These are phyloP conservation scores for Heterohyrax brucei DNA, from an alignment of 2,797 vertebrate species.

Conservation along the genomic window DNA sequence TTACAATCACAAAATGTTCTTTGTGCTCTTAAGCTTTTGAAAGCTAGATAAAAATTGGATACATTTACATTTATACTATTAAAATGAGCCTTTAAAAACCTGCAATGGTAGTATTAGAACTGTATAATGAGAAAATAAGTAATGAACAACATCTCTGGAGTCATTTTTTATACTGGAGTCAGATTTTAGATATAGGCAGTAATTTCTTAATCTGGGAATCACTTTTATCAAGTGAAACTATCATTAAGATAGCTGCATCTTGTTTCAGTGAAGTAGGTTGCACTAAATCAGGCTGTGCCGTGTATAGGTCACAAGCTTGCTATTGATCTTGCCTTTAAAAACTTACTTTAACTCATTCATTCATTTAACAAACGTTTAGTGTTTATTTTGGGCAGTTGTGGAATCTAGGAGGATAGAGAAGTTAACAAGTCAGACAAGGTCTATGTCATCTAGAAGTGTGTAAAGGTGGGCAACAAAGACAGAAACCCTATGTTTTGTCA, in stretches of 20 bases:
- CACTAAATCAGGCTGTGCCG: not conserved
- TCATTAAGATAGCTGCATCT: not conserved
- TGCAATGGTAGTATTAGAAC: not conserved
- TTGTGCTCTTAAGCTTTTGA: not conserved
- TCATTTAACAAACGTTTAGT: not conserved
- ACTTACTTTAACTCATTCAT: not conserved
- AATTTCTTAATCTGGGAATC: not conserved
- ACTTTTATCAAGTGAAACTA: slow-evolving; percentile 33
- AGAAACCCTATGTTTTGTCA: not conserved
- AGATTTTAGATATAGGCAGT: not conserved
- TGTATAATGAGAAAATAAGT: slow-evolving; percentile 3
- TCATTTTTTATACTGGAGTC: not conserved
- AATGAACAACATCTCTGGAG: not conserved
- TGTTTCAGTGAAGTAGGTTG: not conserved
- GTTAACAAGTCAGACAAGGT: not conserved
- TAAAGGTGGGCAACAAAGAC: not conserved
- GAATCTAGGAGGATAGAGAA: not conserved
- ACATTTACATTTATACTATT: not conserved
- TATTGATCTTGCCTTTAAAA: not conserved
- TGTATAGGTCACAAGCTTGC: no score
- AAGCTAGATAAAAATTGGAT: not conserved
- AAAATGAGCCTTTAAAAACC: not conserved
- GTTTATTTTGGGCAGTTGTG: slow-evolving; percentile 3
- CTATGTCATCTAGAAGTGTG: not conserved
- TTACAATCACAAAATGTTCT: not conserved